Conservation (phyloP, 2,888 invertebrate genomes). For the Ommatoiulus sabulosus region DNA sequence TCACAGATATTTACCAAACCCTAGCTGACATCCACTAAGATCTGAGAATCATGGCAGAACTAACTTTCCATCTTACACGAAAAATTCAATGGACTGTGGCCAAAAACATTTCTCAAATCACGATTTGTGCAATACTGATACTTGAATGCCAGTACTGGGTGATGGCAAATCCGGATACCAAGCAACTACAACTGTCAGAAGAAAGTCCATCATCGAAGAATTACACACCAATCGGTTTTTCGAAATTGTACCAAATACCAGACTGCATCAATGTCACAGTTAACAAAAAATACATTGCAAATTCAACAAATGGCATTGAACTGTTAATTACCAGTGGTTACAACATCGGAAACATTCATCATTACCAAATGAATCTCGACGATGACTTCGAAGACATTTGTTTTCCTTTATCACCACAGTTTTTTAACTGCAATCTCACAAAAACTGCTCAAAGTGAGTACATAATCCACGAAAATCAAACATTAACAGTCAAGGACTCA, state of each 20-base stretch:
- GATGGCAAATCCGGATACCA: not conserved
- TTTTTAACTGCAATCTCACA: constrained; percentile 2
- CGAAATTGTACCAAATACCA: not conserved
- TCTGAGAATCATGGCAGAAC: not conserved
- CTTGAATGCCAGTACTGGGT: not conserved
- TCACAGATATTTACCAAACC: not conserved
- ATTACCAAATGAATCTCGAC: not conserved
- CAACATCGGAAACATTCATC: not conserved
- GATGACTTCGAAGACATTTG: not conserved
- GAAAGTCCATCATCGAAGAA: not conserved
- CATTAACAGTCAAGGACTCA: not conserved
- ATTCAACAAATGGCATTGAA: not conserved
- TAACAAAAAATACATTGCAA: not conserved
- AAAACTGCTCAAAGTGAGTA: not conserved
- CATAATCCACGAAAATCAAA: not conserved
- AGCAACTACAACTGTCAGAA: not conserved
- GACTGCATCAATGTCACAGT: constrained; percentile 24
- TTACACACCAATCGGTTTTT: not conserved
- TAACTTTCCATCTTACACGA: not conserved
- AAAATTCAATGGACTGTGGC: not conserved
- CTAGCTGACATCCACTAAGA: not conserved
- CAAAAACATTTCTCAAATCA: not conserved
- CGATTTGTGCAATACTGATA: not conserved
- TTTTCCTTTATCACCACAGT: constrained; percentile 40
- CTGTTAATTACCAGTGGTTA: not conserved